Conservation (phyloP, 2,113 vertebrate species). For the Rattus rattus region DNA sequence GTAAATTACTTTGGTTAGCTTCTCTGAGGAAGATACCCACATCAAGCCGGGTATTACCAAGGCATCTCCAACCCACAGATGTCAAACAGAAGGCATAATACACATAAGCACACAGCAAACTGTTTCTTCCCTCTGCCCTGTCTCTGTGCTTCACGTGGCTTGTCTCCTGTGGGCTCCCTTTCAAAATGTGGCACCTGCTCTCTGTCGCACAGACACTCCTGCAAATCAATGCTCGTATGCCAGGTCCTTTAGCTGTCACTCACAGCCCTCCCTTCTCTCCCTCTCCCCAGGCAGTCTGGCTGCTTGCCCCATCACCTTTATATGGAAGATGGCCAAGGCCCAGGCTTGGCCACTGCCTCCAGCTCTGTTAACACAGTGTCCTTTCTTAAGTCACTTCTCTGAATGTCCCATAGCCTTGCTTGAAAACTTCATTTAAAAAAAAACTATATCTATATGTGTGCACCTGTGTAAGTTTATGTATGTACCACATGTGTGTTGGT, state of each 20-base stretch:
- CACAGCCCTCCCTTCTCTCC: neutral
- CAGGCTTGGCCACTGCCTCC: neutral
- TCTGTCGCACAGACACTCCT: neutral
- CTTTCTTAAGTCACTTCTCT: constrained; percentile 9
- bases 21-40: neutral
- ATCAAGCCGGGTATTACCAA: neutral
- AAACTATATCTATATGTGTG: neutral
- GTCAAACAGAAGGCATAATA: neutral
- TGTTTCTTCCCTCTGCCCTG: neutral
- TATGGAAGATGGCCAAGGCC: neutral
- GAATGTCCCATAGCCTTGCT: neutral
- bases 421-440: neutral
- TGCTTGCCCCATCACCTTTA: neutral
- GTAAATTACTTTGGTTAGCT: neutral
- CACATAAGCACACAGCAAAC: neutral
- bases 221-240: neutral
- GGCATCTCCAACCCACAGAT: neutral
- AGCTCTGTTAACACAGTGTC: neutral
- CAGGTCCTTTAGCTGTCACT: neutral
- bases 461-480: neutral
- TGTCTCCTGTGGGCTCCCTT: neutral
- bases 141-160: constrained; percentile 41
- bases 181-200: constrained; percentile 18
- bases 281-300: neutral
- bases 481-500: neutral